Conservation (phyloP, 1,140 invertebrate species). For the Subanguina moxae region DNA sequence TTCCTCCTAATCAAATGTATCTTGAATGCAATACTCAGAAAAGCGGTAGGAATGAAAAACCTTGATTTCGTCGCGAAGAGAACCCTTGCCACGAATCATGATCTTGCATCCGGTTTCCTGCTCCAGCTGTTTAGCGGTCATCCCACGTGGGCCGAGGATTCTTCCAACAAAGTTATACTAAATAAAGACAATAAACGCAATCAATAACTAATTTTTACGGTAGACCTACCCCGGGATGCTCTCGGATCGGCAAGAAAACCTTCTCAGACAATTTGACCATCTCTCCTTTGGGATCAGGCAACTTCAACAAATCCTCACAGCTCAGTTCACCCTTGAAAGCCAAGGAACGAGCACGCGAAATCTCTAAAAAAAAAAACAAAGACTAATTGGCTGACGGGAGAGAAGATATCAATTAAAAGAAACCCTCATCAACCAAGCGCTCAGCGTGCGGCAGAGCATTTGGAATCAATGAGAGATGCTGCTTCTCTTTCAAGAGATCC, state of each 20-base stretch:
- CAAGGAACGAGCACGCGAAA: constrained; percentile 89
- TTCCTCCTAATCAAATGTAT: constrained; percentile 96
- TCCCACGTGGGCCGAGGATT: constrained; percentile 94
- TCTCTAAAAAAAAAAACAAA: constrained; percentile 70
- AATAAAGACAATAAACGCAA: constrained; percentile 61
- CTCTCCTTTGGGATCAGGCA: constrained; percentile 87
- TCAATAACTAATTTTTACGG: not conserved
- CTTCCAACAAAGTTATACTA: constrained; percentile 99
- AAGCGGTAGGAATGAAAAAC: constrained; percentile 68
- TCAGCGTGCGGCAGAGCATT: constrained; percentile 3
- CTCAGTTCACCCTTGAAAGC: constrained; percentile 93
- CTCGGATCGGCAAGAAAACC: constrained; percentile 97
- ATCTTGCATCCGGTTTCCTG: constrained; percentile 99
- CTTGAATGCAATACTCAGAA: too few species aligned
- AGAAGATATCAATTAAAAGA: not conserved
- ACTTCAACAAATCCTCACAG: constrained; percentile 81
- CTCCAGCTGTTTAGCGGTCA: constrained; percentile 99
- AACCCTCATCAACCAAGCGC: constrained; percentile 12
- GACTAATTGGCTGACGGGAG: not conserved
- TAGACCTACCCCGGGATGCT: constrained; percentile 77
- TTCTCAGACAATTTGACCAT: constrained; percentile 91
- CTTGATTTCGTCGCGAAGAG: constrained; percentile 99
- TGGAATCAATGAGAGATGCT: not conserved
- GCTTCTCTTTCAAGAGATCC: constrained; percentile 8
- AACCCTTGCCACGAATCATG: constrained; percentile 99